Conservation (phyloP, 1,140 invertebrate genomes). For the Drosophila melanica region DNA sequence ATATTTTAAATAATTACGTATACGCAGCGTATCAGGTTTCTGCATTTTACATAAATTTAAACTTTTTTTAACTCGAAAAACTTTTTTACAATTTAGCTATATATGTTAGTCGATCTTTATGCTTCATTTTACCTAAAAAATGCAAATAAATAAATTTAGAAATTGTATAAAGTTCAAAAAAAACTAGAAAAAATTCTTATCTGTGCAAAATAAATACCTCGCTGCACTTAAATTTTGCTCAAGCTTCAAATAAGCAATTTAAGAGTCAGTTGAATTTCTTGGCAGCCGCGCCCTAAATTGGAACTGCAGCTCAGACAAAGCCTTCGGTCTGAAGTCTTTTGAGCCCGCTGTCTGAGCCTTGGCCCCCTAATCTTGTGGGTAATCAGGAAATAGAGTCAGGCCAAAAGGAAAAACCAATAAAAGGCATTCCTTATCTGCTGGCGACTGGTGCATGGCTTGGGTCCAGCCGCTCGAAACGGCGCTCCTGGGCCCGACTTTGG, state of each 20-base stretch:
- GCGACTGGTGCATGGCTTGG: constrained; percentile 7
- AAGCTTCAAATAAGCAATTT: constrained; percentile 4
- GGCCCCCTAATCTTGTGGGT: constrained; percentile 50
- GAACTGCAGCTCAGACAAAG: background rate
- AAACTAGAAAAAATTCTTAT: no score
- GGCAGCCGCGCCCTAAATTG: constrained; percentile 43
- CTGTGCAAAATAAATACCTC: background rate
- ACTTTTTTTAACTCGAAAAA: no score
- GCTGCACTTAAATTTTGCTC: background rate
- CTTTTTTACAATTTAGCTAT: no score
- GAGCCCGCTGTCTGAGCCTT: constrained; percentile 7
- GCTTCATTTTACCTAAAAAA: no score
- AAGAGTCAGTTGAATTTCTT: background rate
- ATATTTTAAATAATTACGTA: constrained; percentile 28
- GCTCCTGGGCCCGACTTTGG: constrained; percentile 1
- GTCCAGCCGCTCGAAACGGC: background rate
- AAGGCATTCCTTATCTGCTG: constrained; percentile 76
- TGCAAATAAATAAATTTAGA: no score
- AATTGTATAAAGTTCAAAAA: no score
- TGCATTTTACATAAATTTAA: background rate
- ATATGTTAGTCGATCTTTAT: no score
- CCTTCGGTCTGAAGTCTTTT: background rate
- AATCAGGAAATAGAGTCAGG: constrained; percentile 67
- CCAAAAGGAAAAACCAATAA: constrained; percentile 70
- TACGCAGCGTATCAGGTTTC: background rate